Base-by-base conservation (phyloP, 2,113 vertebrate genomes). In the Chunga burmeisteri region DNA sequence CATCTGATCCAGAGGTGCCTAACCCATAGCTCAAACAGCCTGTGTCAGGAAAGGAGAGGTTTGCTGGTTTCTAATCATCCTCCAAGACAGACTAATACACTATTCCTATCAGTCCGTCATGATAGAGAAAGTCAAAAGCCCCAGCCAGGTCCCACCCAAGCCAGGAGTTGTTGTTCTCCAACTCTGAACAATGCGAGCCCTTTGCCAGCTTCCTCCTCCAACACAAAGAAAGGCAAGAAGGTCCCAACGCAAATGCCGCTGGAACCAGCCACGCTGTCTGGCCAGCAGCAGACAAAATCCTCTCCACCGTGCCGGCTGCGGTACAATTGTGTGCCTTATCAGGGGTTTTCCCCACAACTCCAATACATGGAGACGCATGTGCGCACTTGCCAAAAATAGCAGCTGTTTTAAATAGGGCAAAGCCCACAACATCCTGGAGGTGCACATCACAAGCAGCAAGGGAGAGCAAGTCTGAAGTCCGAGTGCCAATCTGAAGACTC, bases 141-240 rank as follows among this genome's bases (percentile, higher is more conserved):
- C 58, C 61, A 32, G 62, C 19, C 56, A 13, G 2, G 62, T 84
- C 58, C 50, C 96, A 88, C 77, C 88, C 92, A 7, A 36, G 82
- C 11, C 88, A 75, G 55, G 19, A 72, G 70, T 2, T 86, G 81
- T 22, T 82, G 75, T 56, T 94, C 30, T 40, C 23, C 81, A 59
- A 4, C 61, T 63, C 47, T 0, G 40, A 97, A 91, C 91, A 96
- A 91, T 86, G 20, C 0, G 0, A 89, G 58, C 36, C 32, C 73
- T 75, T 73, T 89, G 81, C 40, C 71, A 77, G 87, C 78, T 97
- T 97, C 94, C 96, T 93, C 66, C 78, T 68, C 21, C 62, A 20
- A 7, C 77, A 93, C 95, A 88, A 93, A 94, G 88, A 44, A 58
- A 93, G 42, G 79, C 71, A 52, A 90, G 81, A 63, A 86, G 32